Conservation (phyloP, 2,888 invertebrate genomes). For the Trichogramma dendrolimi region DNA sequence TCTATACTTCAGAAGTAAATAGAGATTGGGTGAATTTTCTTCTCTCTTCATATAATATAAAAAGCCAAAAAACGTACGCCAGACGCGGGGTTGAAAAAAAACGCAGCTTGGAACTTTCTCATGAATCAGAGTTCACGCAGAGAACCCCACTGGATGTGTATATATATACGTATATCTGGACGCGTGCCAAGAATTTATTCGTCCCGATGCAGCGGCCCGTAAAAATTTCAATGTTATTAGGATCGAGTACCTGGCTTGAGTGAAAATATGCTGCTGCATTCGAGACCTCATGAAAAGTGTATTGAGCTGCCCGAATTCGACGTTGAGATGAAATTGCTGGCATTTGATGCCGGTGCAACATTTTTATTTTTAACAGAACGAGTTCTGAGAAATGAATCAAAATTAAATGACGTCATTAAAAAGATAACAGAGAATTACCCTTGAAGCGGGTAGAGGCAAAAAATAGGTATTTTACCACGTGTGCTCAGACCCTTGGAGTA, state of each 20-base stretch:
- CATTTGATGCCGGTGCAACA: no score
- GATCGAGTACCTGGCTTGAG: not conserved
- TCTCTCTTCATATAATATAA: not conserved
- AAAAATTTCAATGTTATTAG: constrained; percentile 39
- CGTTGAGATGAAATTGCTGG: no score
- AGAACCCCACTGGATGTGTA: not conserved
- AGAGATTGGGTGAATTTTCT: no score
- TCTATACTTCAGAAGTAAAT: no score
- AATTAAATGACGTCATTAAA: no score
- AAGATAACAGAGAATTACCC: no score
- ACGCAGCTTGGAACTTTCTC: constrained; percentile 1
- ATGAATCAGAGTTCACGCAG: constrained; percentile 11
- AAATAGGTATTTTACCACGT: no score
- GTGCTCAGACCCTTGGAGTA: no score
- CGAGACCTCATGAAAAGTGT: not conserved
- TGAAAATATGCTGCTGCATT: constrained; percentile 13
- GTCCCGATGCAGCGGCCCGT: constrained; percentile 30
- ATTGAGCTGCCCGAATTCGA: no score
- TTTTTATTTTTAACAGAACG: no score
- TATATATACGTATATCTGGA: constrained; percentile 23
- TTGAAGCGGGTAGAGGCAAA: no score
- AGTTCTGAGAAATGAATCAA: no score
- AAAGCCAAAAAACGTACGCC: constrained; percentile 4
- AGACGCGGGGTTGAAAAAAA: not conserved
- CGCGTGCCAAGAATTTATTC: constrained; percentile 36